phyloP scores from a whole-genome alignment of 1,140 invertebrate species.

The Drosophila suzukii region DNA sequence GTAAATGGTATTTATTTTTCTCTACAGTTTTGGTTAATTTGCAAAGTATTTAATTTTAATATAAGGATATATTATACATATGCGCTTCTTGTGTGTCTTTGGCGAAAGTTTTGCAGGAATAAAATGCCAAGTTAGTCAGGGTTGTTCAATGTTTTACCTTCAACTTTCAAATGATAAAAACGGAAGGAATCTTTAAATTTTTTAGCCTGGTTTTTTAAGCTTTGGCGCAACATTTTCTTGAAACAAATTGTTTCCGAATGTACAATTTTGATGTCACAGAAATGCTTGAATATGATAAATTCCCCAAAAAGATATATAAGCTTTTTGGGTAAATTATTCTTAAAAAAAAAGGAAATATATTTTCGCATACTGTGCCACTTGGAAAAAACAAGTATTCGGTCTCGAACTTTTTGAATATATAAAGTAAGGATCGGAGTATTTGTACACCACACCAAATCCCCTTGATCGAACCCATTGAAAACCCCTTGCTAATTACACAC shows the following conservation, averaged over 20 bases:
- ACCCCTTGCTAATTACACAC: slow-evolving; percentile 50
- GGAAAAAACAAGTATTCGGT: not conserved
- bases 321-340: not conserved
- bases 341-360: not conserved
- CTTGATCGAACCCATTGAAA: slow-evolving; percentile 4
- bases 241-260: not conserved
- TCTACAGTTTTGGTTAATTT: slow-evolving; percentile 71
- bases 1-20: slow-evolving; percentile 60
- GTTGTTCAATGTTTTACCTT: not conserved
- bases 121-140: slow-evolving; percentile 16
- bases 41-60: slow-evolving; percentile 58
- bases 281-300: not conserved
- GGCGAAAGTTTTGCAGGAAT: slow-evolving; percentile 67
- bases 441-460: not conserved
- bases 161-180: not conserved
- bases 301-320: not conserved
- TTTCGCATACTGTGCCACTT: not conserved
- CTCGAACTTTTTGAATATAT: not conserved
- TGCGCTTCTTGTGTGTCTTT: slow-evolving; percentile 79
- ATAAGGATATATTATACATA: slow-evolving; percentile 32
- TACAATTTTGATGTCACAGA: not conserved
- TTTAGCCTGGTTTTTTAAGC: too few relatives aligned
- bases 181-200: too few relatives aligned
- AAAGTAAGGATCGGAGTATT: not conserved
- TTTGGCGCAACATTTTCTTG: too few relatives aligned